Conservation (phyloP, 2,113 vertebrate species). For the Crypturellus undulatus region DNA sequence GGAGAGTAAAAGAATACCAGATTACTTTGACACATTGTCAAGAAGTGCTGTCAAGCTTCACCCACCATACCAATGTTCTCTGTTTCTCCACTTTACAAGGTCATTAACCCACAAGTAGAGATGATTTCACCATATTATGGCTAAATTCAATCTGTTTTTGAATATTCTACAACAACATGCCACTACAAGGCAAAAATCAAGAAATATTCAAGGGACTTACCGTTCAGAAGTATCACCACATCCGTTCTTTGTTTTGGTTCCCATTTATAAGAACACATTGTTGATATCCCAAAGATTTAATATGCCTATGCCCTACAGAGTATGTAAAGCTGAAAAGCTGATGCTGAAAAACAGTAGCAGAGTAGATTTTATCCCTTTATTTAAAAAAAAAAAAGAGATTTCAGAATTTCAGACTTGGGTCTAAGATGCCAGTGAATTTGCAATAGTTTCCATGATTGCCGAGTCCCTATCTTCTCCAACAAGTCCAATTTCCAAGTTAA, state of each 20-base stretch:
- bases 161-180: background rate
- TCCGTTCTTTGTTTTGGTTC: background rate
- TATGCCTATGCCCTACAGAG: background rate
- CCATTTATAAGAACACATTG: background rate
- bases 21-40: constrained; percentile 71
- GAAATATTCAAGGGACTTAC: constrained; percentile 25
- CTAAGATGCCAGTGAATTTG: background rate
- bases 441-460: background rate
- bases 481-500: background rate
- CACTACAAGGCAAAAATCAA: constrained; percentile 5
- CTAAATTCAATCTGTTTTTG: background rate
- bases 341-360: background rate
- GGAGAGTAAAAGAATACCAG: constrained; percentile 59
- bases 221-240: constrained; percentile 36
- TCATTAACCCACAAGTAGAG: constrained; percentile 34
- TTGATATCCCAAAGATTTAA: background rate
- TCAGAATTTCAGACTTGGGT: background rate
- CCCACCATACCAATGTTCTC: constrained; percentile 58
- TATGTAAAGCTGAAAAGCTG: background rate
- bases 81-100: constrained; percentile 52
- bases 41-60: constrained; percentile 62
- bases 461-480: background rate
- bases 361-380: background rate
- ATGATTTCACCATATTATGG: background rate
- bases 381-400: background rate